Evolutionary conservation across 2,113 vertebrate species (phyloP), one percentile per base, ranked within the genome.

Genomic region (Todiramphus saurophagus): DNA sequence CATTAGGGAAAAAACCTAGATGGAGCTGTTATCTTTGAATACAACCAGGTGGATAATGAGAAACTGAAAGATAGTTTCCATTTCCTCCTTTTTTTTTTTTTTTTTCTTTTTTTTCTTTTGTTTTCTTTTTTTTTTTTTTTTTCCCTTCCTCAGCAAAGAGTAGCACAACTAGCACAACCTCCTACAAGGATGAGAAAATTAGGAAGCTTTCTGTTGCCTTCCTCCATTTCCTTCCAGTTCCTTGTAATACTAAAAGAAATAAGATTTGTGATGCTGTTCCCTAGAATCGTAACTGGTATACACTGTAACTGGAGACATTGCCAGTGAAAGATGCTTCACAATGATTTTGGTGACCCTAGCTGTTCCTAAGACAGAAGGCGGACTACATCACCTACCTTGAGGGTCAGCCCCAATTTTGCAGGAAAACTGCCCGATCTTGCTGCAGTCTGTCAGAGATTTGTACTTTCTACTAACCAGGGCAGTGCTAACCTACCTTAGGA

Each of bases 201-300:
- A 0, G 27, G 13, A 63, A 23, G 28, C 18, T 64, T 1, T 13
- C 30, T 31, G 13, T 66, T n/a, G 15, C 33, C 39, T 56, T 62
- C 27, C 19, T 27, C 55, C 25, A 8, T 43, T 55, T 33, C 27
- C 19, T 56, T 68, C 7, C 31, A 16, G 46, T 44, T 43, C 48
- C 15, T 17, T 0, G 0, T 41, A 56, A 30, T 11, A 37, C 5
- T 53, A 10, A 23, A 50, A 43, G 27, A 48, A 59, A 7, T 2
- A 35, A 35, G 21, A 37, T 27, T 35, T 16, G 1, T 55, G n/a
- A 3, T 13, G 21, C 12, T 4, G 3, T 41, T 90, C 21, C 64
- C 31, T 41, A 30, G 11, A 33, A 27, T 14, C 15, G 21, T 41
- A 59, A 41, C 4, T 13, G 28, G 19, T 21, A 15, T n/a, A 19